Conservation (phyloP, 2,888 invertebrate species). For the Agrotis exclamationis region DNA sequence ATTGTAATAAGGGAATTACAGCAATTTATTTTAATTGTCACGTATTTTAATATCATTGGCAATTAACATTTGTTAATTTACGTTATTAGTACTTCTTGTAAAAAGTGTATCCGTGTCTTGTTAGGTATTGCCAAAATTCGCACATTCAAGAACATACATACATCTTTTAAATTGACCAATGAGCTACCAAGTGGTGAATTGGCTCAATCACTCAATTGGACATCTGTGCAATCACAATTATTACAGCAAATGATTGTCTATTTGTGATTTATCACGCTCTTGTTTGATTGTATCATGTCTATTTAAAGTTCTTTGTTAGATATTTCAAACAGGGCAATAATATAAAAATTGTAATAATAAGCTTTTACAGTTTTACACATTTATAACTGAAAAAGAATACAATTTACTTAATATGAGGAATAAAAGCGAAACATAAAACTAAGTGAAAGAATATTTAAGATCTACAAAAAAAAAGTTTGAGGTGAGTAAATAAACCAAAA, state of each 20-base stretch:
- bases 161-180: constrained; percentile 30
- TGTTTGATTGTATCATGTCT: neutral
- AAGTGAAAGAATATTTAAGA: no score
- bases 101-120: neutral
- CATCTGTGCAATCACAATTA: constrained; percentile 20
- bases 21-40: constrained; percentile 23
- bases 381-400: no score
- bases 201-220: constrained; percentile 46
- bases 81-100: neutral
- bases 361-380: no score
- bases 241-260: constrained; percentile 14
- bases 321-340: neutral
- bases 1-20: constrained; percentile 14
- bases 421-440: no score
- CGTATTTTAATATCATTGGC: constrained; percentile 17
- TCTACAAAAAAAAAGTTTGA: no score
- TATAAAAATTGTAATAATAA: no score
- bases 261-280: constrained; percentile 13
- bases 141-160: constrained; percentile 11
- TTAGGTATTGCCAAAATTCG: constrained; percentile 11
- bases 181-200: constrained; percentile 29
- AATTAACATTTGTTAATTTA: constrained; percentile 5
- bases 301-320: neutral
- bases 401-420: no score
- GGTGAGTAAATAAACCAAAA: no score